Conservation (phyloP, 2,888 invertebrate species). For the Orgyia antiqua region DNA sequence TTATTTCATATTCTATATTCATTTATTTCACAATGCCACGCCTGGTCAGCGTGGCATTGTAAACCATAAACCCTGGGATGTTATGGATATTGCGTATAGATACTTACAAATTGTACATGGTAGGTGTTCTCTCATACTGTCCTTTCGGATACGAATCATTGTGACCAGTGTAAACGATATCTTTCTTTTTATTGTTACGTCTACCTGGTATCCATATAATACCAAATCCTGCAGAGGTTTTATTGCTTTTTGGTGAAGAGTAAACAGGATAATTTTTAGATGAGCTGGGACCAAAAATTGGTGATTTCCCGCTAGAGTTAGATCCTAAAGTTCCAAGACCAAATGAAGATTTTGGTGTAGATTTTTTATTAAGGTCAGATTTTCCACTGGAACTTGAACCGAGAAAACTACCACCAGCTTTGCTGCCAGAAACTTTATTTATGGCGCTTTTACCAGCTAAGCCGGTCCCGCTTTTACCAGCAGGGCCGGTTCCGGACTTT, state of each 20-base stretch:
- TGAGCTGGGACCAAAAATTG: conserved; percentile 20
- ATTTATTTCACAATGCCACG: no score
- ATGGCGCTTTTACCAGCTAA: conserved; percentile 14
- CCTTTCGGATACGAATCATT: conserved; percentile 37
- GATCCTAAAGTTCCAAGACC: conserved; percentile 15
- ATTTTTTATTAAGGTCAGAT: conserved; percentile 5
- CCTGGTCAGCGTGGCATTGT: no score
- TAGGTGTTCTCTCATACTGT: conserved; percentile 46
- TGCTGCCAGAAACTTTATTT: conserved; percentile 13
- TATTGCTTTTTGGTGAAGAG: conserved; percentile 38
- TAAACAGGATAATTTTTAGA: conserved; percentile 40
- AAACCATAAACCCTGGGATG: no score
- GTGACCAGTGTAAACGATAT: conserved; percentile 46
- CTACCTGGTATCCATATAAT: conserved; percentile 63
- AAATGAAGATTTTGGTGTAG: conserved; percentile 14
- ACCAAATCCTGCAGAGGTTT: conserved; percentile 46
- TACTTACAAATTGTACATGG: conserved; percentile 64
- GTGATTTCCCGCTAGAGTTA: conserved; percentile 17
- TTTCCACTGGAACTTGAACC: conserved; percentile 9
- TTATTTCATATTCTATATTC: no score
- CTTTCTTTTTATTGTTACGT: conserved; percentile 54
- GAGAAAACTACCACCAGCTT: conserved; percentile 11
- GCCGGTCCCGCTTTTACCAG: conserved; percentile 44
- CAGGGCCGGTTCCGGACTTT: conserved; percentile 39
- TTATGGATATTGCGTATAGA: no score